phyloP scores from a whole-genome alignment of 2,888 invertebrate genomes.

The Hoplodrina blanda region DNA sequence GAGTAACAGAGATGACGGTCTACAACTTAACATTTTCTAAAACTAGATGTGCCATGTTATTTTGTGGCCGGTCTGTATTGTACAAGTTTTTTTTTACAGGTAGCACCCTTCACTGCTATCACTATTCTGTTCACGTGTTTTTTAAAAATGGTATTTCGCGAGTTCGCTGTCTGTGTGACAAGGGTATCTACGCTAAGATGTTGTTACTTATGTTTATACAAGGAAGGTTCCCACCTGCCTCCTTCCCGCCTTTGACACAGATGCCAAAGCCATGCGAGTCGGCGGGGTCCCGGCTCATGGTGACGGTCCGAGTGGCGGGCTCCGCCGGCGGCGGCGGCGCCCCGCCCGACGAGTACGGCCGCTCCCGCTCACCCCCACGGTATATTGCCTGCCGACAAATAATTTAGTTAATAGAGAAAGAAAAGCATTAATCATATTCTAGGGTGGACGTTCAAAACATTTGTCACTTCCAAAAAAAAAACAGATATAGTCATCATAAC shows the following conservation, averaged over 20 bases:
- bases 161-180: slow-evolving; percentile 47
- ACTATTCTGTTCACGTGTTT: slow-evolving; percentile 9
- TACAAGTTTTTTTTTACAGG: neutral
- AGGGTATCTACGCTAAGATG: slow-evolving; percentile 39
- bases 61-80: no score
- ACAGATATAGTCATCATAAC: neutral
- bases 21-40: neutral
- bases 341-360: slow-evolving; percentile 90
- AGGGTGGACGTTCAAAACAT: neutral
- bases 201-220: slow-evolving; percentile 41
- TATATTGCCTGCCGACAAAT: slow-evolving; percentile 86
- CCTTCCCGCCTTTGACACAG: slow-evolving; percentile 97
- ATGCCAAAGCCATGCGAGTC: slow-evolving; percentile 96
- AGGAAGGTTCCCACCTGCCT: slow-evolving; percentile 92
- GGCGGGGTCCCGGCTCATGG: slow-evolving; percentile 96
- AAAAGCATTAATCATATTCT: slow-evolving; percentile 1
- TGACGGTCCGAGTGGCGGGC: slow-evolving; percentile 95
- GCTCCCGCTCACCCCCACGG: slow-evolving; percentile 87
- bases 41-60: neutral
- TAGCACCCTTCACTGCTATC: neutral
- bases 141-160: slow-evolving; percentile 20
- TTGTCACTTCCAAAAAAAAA: slow-evolving; percentile 14
- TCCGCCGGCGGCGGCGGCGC: slow-evolving; percentile 93
- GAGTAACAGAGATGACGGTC: neutral
- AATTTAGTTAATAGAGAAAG: slow-evolving; percentile 6